These are phyloP conservation scores for Temnothorax rugatulus DNA, from an alignment of 2,888 invertebrate species.

Conservation along the genomic window DNA sequence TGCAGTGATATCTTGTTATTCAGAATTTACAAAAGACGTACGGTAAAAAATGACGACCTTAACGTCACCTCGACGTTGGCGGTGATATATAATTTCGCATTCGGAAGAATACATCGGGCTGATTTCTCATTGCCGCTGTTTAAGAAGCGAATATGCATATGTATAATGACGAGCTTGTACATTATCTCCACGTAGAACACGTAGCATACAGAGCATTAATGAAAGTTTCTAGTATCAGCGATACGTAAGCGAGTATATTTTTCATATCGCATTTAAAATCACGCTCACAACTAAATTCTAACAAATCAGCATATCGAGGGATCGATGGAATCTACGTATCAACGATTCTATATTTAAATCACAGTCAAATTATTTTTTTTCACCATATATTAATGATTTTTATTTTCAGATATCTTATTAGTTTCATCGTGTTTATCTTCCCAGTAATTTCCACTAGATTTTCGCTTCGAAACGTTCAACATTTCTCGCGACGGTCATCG, in stretches of 20 bases:
- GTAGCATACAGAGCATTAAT: not conserved
- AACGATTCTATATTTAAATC: not conserved
- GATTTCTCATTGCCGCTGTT: not conserved
- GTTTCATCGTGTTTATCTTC: not conserved
- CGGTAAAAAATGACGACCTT: slow-evolving; percentile 7
- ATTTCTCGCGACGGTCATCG: not conserved
- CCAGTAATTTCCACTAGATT: not conserved
- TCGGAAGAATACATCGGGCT: not conserved
- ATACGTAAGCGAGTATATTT: not conserved
- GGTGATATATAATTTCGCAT: not conserved
- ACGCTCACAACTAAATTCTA: not conserved
- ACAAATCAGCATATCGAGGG: not conserved
- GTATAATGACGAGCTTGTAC: not conserved
- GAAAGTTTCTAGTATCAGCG: not conserved
- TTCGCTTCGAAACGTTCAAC: not conserved
- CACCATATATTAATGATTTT: not conserved
- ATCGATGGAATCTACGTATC: not conserved
- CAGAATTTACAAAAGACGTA: not conserved
- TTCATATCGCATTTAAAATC: not conserved
- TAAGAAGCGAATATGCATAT: slow-evolving; percentile 2
- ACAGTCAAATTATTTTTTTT: not conserved
- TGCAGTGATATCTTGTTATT: not conserved
- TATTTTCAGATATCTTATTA: not conserved
- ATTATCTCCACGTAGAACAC: not conserved
- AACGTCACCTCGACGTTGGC: not conserved